Conservation (phyloP, 2,797 vertebrate species). For the Muraenolepis orangiensis region DNA sequence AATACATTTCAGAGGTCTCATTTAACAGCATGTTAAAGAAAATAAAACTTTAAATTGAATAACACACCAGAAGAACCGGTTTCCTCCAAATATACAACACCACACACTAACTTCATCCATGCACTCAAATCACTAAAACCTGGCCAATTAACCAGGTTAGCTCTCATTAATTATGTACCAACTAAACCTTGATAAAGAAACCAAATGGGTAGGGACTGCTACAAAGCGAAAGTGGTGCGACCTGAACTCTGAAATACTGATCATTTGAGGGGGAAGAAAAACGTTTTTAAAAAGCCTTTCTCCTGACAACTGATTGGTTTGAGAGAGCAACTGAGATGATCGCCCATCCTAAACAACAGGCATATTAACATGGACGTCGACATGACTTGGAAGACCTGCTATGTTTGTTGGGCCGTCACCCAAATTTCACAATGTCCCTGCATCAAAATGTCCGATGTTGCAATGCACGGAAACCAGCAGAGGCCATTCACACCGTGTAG, state of each 20-base stretch:
- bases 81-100: slow-evolving; percentile 59
- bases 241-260: not conserved
- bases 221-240: not conserved
- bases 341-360: not conserved
- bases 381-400: not conserved
- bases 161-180: not conserved
- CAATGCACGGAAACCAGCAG: not conserved
- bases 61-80: slow-evolving; percentile 56
- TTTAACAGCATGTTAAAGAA: slow-evolving; percentile 57
- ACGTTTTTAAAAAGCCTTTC: not conserved
- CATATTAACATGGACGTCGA: not conserved
- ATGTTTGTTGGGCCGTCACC: not conserved
- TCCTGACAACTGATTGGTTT: not conserved
- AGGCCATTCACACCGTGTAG: not conserved
- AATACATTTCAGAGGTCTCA: slow-evolving; percentile 52
- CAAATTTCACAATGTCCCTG: not conserved
- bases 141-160: not conserved
- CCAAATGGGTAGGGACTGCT: not conserved
- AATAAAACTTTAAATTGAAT: slow-evolving; percentile 43
- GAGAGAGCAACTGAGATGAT: not conserved
- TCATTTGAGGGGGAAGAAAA: not conserved
- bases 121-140: slow-evolving; percentile 31
- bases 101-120: slow-evolving; percentile 54
- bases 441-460: not conserved
- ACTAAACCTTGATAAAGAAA: not conserved